A percentile compares a stretch with the other conserved stretches of the same genome.
These are phyloP conservation scores for Acanthisitta chloris DNA, from an alignment of 2,113 vertebrate species.

Conservation along the genomic window DNA sequence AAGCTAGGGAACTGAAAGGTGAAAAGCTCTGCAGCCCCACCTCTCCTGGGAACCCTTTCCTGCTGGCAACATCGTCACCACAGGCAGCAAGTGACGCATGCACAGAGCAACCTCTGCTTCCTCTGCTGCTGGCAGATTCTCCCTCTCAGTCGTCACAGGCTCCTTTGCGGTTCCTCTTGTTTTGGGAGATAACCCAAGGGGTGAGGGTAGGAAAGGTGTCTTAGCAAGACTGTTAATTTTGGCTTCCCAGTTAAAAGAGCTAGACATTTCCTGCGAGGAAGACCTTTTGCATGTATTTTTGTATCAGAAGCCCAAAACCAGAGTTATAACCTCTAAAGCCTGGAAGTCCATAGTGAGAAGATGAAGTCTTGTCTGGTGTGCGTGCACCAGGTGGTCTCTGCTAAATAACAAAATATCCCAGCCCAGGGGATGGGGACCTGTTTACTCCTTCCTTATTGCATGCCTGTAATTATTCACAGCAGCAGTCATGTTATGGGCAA, in stretches of 20 bases:
- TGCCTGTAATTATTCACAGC: background rate
- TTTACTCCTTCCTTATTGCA: background rate
- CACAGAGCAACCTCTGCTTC: background rate
- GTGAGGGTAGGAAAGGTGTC: background rate
- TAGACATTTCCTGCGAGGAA: background rate
- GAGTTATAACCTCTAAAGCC: background rate
- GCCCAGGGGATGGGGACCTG: background rate
- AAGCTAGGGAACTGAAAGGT: background rate
- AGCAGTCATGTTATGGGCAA: background rate
- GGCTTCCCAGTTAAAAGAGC: background rate
- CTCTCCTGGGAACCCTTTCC: conserved; percentile 1
- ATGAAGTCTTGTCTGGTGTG: background rate
- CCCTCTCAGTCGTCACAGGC: background rate
- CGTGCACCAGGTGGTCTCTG: background rate
- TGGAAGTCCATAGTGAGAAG: background rate
- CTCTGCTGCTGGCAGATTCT: background rate
- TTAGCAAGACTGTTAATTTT: background rate
- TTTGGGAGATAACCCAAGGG: background rate
- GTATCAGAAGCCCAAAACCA: background rate
- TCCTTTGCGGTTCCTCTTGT: background rate
- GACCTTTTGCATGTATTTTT: background rate
- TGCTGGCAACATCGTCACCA: background rate
- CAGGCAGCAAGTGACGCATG: background rate
- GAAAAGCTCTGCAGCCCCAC: background rate
- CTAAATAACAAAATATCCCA: background rate